Evolutionary conservation across 2,888 invertebrate species (phyloP), one percentile per base, ranked within the genome.

Genomic region (Dioctria linearis): DNA sequence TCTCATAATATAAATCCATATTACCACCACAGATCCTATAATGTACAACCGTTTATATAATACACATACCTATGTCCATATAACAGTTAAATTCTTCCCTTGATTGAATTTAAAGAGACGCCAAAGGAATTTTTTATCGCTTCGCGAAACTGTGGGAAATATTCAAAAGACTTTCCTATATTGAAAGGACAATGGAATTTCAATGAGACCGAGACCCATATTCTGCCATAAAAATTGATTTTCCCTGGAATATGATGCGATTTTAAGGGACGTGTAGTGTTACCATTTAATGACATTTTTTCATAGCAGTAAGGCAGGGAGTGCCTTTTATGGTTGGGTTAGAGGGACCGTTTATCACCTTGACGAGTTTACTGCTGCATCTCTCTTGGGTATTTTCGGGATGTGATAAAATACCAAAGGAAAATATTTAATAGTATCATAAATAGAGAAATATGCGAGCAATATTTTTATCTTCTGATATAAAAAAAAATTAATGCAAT

Each of bases 181-280:
- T 75, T 75, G 42, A 43, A 25, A 42, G 59, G 75, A 39, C 71
- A 39, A 75, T 75, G 75, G 75, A 75, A 75, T 75, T 75, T 75
- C 59, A 75, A 73, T 73, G 61, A 75, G 59, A 59, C 59, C 43
- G 13, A 75, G 46, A 61, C 43, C 43, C 75, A 75, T 75, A 75
- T 75, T 75, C 43, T 42, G 61, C 59, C 61, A 75, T 75, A 75
- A 75, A 75, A 75, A 75, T 75, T 75, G 75, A 75, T 75, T 75
- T 61, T 75, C 61, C 39, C 43, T 51, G 59, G 61, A 40, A 75
- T 75, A 42, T 75, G 61, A 75, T 75, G 46, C 75, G 59, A 75
- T 75, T 75, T 75, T 61, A 40, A 61, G 57, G 75, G 75, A 25
- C 25, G 25, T 61, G 75, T 75, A 61, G 59, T 61, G 75, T 75